Percentiles rank a stretch among this genome's conserved stretches.
Evolutionary conservation across 2,797 vertebrate species (phyloP).

Genomic region (Alosa sapidissima): DNA sequence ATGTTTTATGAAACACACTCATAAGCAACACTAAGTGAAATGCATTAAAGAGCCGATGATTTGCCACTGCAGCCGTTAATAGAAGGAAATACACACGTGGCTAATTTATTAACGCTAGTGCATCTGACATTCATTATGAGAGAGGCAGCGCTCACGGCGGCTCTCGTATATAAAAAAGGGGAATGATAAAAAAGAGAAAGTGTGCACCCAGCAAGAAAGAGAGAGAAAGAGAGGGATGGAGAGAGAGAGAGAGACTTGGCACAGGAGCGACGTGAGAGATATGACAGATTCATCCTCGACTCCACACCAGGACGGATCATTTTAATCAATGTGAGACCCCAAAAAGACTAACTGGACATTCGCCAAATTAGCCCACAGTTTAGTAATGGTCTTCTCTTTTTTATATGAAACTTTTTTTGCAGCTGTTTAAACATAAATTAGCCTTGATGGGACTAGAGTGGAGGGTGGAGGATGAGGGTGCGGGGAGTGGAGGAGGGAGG

Average conservation of each 20-base stretch:
- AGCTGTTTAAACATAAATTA: conserved; percentile 66
- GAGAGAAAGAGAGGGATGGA: neutral
- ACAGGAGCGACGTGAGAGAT: conserved; percentile 33
- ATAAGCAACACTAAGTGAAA: conserved; percentile 74
- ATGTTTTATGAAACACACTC: conserved; percentile 72
- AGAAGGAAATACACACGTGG: conserved; percentile 69
- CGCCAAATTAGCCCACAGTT: conserved; percentile 66
- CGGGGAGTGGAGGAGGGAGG: neutral
- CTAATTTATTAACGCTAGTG: conserved; percentile 70
- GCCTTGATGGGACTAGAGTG: conserved; percentile 54
- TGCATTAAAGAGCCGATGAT: conserved; percentile 72
- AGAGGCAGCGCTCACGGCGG: conserved; percentile 52
- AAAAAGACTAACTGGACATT: conserved; percentile 66
- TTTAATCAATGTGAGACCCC: conserved; percentile 58
- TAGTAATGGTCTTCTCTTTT: conserved; percentile 56
- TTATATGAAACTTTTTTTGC: conserved; percentile 57
- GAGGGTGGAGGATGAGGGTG: conserved; percentile 19
- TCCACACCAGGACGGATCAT: conserved; percentile 61
- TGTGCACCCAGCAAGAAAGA: conserved; percentile 24
- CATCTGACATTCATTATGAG: conserved; percentile 69
- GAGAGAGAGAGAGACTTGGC: conserved; percentile 35
- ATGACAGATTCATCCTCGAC: conserved; percentile 57
- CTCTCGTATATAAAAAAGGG: conserved; percentile 45
- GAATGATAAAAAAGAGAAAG: neutral
- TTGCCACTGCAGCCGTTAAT: conserved; percentile 73